phyloP scores from a whole-genome alignment of 2,888 invertebrate species.

The Ctenicera cuprea region DNA sequence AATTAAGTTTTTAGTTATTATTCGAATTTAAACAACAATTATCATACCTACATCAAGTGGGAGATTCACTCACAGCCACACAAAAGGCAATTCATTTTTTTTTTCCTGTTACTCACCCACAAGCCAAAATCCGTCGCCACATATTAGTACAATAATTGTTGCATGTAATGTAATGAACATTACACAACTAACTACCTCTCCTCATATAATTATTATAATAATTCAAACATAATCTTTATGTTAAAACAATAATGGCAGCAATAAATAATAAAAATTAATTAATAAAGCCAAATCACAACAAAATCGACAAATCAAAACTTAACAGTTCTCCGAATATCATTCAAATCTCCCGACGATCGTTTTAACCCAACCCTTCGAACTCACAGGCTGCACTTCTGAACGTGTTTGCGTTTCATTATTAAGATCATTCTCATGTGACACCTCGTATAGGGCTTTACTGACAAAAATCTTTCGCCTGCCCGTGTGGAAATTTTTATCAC shows the following conservation, averaged over 20 bases:
- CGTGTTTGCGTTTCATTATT: constrained; percentile 10
- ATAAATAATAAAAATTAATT: constrained; percentile 14
- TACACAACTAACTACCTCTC: background rate
- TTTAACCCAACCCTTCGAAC: constrained; percentile 81
- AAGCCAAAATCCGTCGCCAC: background rate
- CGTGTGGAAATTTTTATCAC: constrained; percentile 32
- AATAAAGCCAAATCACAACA: constrained; percentile 7
- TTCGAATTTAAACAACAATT: background rate
- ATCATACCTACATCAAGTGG: background rate
- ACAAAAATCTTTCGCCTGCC: constrained; percentile 39
- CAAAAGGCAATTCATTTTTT: background rate
- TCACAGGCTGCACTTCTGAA: constrained; percentile 25
- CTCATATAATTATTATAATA: background rate
- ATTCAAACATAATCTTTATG: background rate
- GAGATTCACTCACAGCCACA: background rate
- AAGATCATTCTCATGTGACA: constrained; percentile 35
- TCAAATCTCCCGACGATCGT: constrained; percentile 85
- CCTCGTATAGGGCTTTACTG: constrained; percentile 36
- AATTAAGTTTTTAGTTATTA: constrained; percentile 22
- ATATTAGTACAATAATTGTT: background rate
- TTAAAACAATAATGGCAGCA: constrained; percentile 7
- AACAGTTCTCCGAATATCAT: constrained; percentile 67
- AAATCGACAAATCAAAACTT: constrained; percentile 35
- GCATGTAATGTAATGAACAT: too few relatives aligned
- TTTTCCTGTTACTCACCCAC: background rate